Evolutionary conservation across 2,113 vertebrate genomes (phyloP).

Genomic region (Myxocyprinus asiaticus): DNA sequence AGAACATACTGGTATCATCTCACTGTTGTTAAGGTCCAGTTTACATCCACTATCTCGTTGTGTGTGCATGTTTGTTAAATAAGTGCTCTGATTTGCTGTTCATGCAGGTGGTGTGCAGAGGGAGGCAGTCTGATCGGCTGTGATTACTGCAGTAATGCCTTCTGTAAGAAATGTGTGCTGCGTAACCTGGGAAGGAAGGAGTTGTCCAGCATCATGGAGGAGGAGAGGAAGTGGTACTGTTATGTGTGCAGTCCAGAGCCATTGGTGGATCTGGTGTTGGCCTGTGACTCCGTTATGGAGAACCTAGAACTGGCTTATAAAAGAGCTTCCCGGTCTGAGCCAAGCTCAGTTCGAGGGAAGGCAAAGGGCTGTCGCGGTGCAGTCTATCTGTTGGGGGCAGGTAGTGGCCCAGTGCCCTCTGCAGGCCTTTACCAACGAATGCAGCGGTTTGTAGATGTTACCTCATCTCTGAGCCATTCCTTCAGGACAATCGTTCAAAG

Average conservation of each 20-base stretch:
- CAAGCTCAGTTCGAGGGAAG: constrained; percentile 21
- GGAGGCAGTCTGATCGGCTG: constrained; percentile 98
- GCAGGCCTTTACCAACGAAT: constrained; percentile 44
- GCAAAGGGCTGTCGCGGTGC: constrained; percentile 20
- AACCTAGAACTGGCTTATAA: constrained; percentile 78
- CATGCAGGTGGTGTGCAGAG: constrained; percentile 96
- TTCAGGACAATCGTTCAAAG: constrained; percentile 48
- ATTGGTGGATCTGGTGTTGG: constrained; percentile 88
- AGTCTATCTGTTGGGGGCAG: neutral
- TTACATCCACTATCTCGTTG: too few species aligned
- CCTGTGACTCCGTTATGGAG: constrained; percentile 91
- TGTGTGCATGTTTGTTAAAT: neutral
- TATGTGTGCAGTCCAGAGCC: constrained; percentile 94
- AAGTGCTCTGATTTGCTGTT: constrained; percentile 18
- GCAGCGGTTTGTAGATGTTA: constrained; percentile 55
- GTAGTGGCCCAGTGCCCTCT: constrained; percentile 1
- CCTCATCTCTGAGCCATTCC: constrained; percentile 49
- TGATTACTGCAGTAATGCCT: constrained; percentile 97
- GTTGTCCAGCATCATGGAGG: constrained; percentile 89
- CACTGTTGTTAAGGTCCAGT: too few species aligned
- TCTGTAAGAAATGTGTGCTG: constrained; percentile 97
- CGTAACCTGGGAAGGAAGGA: constrained; percentile 94
- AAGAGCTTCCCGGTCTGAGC: neutral
- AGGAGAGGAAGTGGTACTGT: constrained; percentile 95
- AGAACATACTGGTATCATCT: too few species aligned